Conservation (phyloP, 2,888 invertebrate genomes). For the Incurvaria masculella region DNA sequence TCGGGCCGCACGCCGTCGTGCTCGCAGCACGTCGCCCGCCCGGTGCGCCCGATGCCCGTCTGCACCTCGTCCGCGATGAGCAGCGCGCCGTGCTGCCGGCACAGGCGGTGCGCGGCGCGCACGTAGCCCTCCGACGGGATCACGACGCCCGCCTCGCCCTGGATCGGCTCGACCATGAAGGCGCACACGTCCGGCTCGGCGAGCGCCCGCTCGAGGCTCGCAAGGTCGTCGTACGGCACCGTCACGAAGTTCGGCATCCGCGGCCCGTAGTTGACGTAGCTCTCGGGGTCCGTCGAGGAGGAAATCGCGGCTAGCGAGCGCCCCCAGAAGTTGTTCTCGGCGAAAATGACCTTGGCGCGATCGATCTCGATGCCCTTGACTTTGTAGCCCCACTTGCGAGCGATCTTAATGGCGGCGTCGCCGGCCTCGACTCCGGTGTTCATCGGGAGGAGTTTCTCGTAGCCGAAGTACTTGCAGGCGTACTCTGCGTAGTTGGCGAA, state of each 20-base stretch:
- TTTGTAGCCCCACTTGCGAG: constrained; percentile 90
- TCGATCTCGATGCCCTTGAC: constrained; percentile 67
- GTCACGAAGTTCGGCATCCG: constrained; percentile 74
- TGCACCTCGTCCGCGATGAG: constrained; percentile 82
- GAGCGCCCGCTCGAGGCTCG: constrained; percentile 63
- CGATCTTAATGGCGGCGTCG: constrained; percentile 91
- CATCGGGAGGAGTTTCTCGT: constrained; percentile 90
- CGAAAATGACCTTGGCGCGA: constrained; percentile 60
- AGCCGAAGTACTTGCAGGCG: constrained; percentile 79
- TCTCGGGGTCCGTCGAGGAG: constrained; percentile 69
- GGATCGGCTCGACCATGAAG: constrained; percentile 86
- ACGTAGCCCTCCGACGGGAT: constrained; percentile 73
- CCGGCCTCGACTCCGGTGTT: constrained; percentile 96
- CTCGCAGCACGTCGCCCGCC: constrained; percentile 68
- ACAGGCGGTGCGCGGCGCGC: constrained; percentile 65
- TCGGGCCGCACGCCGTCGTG: constrained; percentile 75
- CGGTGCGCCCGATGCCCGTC: constrained; percentile 55
- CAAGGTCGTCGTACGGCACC: constrained; percentile 71
- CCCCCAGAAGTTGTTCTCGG: constrained; percentile 80
- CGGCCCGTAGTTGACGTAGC: constrained; percentile 72
- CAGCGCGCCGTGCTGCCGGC: constrained; percentile 73
- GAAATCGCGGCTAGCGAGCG: constrained; percentile 77
- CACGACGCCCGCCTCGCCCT: constrained; percentile 82
- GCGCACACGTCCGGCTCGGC: constrained; percentile 69
- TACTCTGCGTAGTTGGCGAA: constrained; percentile 87